Conservation (phyloP, 2,113 vertebrate species). For the Neotoma lepida region DNA sequence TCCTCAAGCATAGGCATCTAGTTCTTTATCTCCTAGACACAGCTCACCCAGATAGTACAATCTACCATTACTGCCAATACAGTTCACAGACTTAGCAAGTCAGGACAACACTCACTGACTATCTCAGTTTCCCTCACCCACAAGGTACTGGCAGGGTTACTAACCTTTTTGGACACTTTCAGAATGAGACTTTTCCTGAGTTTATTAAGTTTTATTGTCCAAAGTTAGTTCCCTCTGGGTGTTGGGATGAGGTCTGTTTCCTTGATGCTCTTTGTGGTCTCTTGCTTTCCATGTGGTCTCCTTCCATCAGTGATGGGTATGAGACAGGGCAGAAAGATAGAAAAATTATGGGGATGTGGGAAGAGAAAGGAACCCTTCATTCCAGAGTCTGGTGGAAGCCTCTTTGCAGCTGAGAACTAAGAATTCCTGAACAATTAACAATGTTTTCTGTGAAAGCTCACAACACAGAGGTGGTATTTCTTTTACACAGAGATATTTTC, state of each 20-base stretch:
- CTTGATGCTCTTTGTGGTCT: neutral
- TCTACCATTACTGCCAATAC: neutral
- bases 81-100: neutral
- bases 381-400: neutral
- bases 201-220: neutral
- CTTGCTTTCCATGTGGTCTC: neutral
- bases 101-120: neutral
- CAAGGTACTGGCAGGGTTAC: neutral
- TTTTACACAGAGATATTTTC: neutral
- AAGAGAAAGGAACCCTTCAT: neutral
- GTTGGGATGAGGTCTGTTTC: neutral
- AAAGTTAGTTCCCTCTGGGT: neutral
- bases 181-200: neutral
- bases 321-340: neutral
- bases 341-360: neutral
- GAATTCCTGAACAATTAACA: neutral
- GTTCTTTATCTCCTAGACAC: conserved; percentile 39
- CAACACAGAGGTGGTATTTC: neutral
- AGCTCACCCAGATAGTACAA: neutral
- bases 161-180: neutral
- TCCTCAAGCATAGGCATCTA: neutral
- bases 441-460: neutral
- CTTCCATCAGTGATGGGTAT: neutral
- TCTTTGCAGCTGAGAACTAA: too few species aligned
- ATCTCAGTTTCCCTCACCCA: neutral